Evolutionary conservation across 2,888 invertebrate genomes (phyloP).

Genomic region (Clostera curtula): DNA sequence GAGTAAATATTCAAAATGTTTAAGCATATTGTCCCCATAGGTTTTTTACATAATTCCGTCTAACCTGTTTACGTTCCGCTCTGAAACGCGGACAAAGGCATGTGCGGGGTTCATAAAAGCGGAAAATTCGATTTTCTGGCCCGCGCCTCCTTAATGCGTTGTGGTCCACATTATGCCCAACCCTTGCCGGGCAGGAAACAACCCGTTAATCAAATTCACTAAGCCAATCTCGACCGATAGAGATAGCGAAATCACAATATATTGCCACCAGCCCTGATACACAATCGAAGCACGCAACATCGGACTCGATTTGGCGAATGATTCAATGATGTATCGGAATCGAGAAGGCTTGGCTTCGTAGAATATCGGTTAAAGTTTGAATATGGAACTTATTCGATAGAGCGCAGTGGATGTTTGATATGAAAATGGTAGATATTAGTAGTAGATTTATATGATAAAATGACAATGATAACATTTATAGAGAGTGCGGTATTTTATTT

Average conservation of each 20-base stretch:
- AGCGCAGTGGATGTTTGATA: too few relatives aligned
- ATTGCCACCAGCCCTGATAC: constrained; percentile 44
- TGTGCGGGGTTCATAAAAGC: constrained; percentile 40
- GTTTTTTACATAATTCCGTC: too few relatives aligned
- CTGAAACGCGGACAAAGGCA: constrained; percentile 50
- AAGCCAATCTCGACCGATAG: constrained; percentile 53
- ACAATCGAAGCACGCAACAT: constrained; percentile 27
- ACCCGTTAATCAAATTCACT: constrained; percentile 64
- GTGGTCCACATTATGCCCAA: constrained; percentile 50
- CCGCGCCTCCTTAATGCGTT: constrained; percentile 51
- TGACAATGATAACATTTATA: too few relatives aligned
- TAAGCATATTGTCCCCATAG: too few relatives aligned
- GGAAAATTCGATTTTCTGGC: constrained; percentile 70
- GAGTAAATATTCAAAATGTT: too few relatives aligned
- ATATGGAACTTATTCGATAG: too few relatives aligned
- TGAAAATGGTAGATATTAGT: too few relatives aligned
- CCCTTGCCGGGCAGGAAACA: constrained; percentile 52
- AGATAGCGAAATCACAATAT: constrained; percentile 57
- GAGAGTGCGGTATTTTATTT: too few relatives aligned
- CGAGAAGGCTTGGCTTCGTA: too few relatives aligned
- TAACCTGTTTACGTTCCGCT: constrained; percentile 51
- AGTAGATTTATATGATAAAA: too few relatives aligned
- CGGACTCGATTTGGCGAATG: constrained; percentile 11
- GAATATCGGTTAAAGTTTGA: too few relatives aligned
- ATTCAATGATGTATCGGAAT: too few relatives aligned